These are phyloP conservation scores for Microtus montanus DNA, from an alignment of 2,113 vertebrate species.

Conservation along the genomic window DNA sequence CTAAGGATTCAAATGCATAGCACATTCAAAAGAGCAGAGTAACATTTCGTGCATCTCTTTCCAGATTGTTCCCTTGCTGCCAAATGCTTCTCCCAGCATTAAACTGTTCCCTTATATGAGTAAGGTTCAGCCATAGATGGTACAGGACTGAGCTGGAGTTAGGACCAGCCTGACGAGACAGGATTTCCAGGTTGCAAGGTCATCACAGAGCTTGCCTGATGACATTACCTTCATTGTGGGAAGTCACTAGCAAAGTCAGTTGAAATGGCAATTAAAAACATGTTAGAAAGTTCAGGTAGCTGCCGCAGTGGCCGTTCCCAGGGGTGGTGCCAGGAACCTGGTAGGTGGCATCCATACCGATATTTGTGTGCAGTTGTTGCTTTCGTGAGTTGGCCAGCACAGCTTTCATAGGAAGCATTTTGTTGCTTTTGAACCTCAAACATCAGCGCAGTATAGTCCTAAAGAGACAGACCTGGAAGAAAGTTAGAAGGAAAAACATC, in stretches of 20 bases:
- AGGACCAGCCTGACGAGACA: background rate
- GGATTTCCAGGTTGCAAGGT: background rate
- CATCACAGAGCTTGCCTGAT: fast-evolving
- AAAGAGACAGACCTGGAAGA: background rate
- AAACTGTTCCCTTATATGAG: background rate
- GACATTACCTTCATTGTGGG: background rate
- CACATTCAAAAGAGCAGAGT: constrained; percentile 22
- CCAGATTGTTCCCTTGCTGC: background rate
- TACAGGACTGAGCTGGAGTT: background rate
- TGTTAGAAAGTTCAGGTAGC: constrained; percentile 20
- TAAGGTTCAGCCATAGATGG: background rate
- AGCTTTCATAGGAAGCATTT: background rate
- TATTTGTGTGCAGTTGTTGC: background rate
- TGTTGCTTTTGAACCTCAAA: background rate
- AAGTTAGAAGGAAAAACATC: background rate
- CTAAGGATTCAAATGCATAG: background rate
- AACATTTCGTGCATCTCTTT: background rate
- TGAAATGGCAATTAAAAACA: background rate
- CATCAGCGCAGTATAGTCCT: background rate
- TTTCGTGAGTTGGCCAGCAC: background rate
- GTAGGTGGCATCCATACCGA: background rate
- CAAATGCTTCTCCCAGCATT: background rate
- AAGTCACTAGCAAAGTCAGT: background rate
- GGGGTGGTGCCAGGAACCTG: background rate
- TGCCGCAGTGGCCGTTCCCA: background rate